Evolutionary conservation across 30 jellyfish, hydroid and myxozoan genomes (phyloP), one percentile per base, ranked within the genome.

Genomic region (Calvadosia cruxmelitensis): DNA sequence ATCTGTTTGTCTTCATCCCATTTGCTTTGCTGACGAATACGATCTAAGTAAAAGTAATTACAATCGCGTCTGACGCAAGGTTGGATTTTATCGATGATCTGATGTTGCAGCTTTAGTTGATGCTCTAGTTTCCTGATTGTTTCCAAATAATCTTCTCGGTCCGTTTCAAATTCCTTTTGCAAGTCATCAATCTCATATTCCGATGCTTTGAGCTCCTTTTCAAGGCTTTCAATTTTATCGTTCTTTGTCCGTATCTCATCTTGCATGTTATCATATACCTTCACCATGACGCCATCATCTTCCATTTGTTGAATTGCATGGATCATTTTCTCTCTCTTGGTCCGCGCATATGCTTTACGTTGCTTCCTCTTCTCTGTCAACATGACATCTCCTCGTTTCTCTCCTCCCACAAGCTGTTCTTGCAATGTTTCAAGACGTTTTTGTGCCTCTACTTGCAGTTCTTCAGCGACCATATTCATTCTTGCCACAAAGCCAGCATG

Each of bases 51-150:
- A 74, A 64, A 81, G 66, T 89, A 89, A 67, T 89, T 89, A 48
- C 98, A 89, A 68, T 89, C 98, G 27, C 99, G 79, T 34, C 99
- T 86, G 13, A 91, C 70, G 51, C 94, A 79, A 0, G 99, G 99
- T 53, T 91, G 99, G 32, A 91, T 31, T 77, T 81, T 91, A 52
- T 91, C 93, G 53, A 91, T 29, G 26, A 91, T 82, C 72, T 78
- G 92, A 30, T 83, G 70, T 62, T 91, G 99, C 25, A 91, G 88
- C 57, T 76, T 78, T 12, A 91, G 32, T 31, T 83, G 86, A 67
- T 79, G 94, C 51, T 91, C 95, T 81, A 91, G 64, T 53, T 71
- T 82, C 5, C 99, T 93, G 29, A 91, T 91, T 7, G 95, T 78
- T 29, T 91, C 99, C 25, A 91, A 52, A 66, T 91, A 91, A 62